A percentile compares a stretch with the other conserved stretches of the same genome.
These are phyloP conservation scores for Australoheros scitulus DNA, from an alignment of 2,113 vertebrate species.

Conservation along the genomic window DNA sequence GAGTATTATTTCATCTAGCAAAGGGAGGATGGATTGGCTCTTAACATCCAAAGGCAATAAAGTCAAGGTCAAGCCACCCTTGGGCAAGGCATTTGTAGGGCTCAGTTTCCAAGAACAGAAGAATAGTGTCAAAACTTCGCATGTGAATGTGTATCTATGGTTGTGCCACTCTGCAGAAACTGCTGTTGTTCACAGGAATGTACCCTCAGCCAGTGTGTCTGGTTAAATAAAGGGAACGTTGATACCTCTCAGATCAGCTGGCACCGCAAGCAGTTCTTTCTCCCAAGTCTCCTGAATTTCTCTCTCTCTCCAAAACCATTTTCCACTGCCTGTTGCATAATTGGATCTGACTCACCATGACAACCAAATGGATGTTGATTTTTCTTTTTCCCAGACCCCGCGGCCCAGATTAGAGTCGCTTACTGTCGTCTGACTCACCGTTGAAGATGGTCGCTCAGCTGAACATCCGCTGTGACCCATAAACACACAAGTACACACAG, in stretches of 20 bases:
- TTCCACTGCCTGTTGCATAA: conserved; percentile 77
- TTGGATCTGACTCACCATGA: conserved; percentile 76
- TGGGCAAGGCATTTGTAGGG: not conserved
- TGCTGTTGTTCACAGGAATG: not conserved
- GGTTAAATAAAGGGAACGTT: conserved; percentile 10
- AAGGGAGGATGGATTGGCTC: not conserved
- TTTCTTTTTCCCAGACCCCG: conserved; percentile 52
- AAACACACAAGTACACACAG: conserved; percentile 24
- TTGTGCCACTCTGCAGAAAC: not conserved
- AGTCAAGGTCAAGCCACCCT: not conserved
- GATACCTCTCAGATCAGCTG: conserved; percentile 53
- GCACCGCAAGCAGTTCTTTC: not conserved
- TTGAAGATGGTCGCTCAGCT: conserved; percentile 52
- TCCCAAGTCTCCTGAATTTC: conserved; percentile 10
- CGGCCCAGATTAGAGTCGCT: conserved; percentile 71
- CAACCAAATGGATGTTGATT: conserved; percentile 71
- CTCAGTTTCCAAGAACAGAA: not conserved
- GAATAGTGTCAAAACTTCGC: not conserved
- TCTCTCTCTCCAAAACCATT: conserved; percentile 50
- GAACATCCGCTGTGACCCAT: conserved; percentile 36
- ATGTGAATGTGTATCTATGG: not conserved
- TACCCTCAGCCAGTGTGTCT: not conserved
- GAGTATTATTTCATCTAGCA: not conserved
- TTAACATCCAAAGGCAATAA: not conserved
- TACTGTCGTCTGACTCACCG: conserved; percentile 76